Evolutionary conservation across 2,888 invertebrate species (phyloP).

Genomic region (Xylota sylvarum): DNA sequence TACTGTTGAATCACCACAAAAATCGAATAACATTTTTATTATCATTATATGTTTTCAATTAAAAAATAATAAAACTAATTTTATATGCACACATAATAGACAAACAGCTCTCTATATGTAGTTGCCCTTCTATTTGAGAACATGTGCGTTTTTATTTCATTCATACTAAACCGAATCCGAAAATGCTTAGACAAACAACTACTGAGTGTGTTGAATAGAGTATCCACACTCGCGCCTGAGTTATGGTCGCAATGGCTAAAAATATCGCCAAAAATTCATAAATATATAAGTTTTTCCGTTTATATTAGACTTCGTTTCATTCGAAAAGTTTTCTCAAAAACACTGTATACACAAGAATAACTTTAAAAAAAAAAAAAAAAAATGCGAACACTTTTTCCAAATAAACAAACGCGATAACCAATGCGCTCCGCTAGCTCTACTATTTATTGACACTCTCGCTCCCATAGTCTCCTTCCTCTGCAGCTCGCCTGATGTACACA

Average conservation of each 20-base stretch:
- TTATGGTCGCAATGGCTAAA: constrained; percentile 67
- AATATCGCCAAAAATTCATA: constrained; percentile 66
- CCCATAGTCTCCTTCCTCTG: constrained; percentile 9
- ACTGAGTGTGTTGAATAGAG: constrained; percentile 43
- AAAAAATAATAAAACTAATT: constrained; percentile 36
- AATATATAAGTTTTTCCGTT: constrained; percentile 53
- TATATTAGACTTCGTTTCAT: constrained; percentile 34
- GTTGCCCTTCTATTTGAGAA: constrained; percentile 37
- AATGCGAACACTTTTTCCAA: constrained; percentile 55
- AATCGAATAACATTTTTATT: constrained; percentile 26
- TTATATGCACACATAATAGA: constrained; percentile 29
- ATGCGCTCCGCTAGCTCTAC: constrained; percentile 8
- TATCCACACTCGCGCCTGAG: constrained; percentile 40
- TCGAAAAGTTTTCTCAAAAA: constrained; percentile 53
- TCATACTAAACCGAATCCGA: constrained; percentile 37
- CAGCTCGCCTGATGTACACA: constrained; percentile 5
- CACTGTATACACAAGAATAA: constrained; percentile 35
- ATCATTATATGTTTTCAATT: constrained; percentile 36
- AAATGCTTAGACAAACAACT: constrained; percentile 22
- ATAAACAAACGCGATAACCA: constrained; percentile 61
- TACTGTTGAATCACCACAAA: constrained; percentile 5
- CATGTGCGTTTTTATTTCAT: constrained; percentile 51
- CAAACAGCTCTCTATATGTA: background rate
- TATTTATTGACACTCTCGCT: constrained; percentile 50
- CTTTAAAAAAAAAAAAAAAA: constrained; percentile 32